These are phyloP conservation scores for Bombus fervidus DNA, from an alignment of 1,140 invertebrate genomes.

Conservation along the genomic window DNA sequence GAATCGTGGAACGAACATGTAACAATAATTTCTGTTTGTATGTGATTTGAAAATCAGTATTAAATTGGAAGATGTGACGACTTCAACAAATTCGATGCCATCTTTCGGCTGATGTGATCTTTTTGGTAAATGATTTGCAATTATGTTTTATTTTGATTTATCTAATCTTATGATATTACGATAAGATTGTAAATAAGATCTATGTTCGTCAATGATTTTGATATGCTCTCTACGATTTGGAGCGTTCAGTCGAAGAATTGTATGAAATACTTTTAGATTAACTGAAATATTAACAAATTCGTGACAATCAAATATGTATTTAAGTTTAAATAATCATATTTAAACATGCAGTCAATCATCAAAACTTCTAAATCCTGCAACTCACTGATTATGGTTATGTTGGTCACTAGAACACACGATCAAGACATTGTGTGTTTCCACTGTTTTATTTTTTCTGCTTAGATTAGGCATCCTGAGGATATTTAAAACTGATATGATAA, in stretches of 20 bases:
- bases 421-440: too few species aligned
- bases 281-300: too few species aligned
- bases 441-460: background rate
- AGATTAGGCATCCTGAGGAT: background rate
- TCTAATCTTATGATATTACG: background rate
- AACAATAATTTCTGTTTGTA: background rate
- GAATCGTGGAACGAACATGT: background rate
- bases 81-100: background rate
- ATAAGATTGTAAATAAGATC: background rate
- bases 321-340: background rate
- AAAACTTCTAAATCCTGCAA: too few species aligned
- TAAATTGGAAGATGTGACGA: background rate
- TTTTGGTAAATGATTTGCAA: background rate
- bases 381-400: too few species aligned
- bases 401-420: too few species aligned
- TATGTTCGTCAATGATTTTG: background rate
- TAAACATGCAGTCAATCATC: background rate
- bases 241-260: too few species aligned
- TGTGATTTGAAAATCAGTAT: background rate
- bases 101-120: background rate
- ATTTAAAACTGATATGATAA: background rate
- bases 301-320: too few species aligned
- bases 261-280: too few species aligned
- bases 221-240: too few species aligned
- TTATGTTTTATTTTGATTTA: background rate